Evolutionary conservation across 2,797 vertebrate species (phyloP), one percentile per base, ranked within the genome.

Genomic region (Girardinus metallicus): DNA sequence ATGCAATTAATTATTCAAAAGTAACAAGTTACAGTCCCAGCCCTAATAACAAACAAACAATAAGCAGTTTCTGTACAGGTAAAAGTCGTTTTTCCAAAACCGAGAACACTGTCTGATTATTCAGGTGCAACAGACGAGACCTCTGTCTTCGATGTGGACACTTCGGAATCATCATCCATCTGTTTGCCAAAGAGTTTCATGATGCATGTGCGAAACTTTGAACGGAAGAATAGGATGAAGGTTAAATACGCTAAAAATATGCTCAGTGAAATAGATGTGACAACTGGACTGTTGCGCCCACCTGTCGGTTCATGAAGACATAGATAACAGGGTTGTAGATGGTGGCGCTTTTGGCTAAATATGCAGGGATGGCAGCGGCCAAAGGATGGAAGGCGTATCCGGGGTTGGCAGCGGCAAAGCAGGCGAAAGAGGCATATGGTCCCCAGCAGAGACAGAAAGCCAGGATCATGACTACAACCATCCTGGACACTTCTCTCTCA

Each of bases 241-340:
- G 21, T 49, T 77, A 68, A 41, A 75, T 8, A 55, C 36, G 16
- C 2, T 26, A 3, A 39, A 34, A 47, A 57, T 41, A 31, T 10
- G 98, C 39, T 60, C 29, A 68, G 16, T 9, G 4, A 73, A 43
- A 73, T 66, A 21, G 49, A n/a, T 68, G 11, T 31, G 7, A 0
- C 7, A 46, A 31, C 76, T 1, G 46, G 5, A 79, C 5, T 73
- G 15, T n/a, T n/a, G n/a, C n/a, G 57, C 92, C 80, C 87, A 97
- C 97, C 96, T 97, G 97, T 87, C 96, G 89, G 92, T 98, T 97
- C 97, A 97, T 97, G 91, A 98, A 97, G 87, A 97, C 96, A 49
- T 97, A 97, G 85, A 97, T 98, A 75, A 98, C 2, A 29, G 97
- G 97, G 90, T 98, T 97, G 94, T 97, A 97, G 92, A 98, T 97